Base-by-base conservation (phyloP, 2,888 invertebrate genomes). In the Cephus spinipes region DNA sequence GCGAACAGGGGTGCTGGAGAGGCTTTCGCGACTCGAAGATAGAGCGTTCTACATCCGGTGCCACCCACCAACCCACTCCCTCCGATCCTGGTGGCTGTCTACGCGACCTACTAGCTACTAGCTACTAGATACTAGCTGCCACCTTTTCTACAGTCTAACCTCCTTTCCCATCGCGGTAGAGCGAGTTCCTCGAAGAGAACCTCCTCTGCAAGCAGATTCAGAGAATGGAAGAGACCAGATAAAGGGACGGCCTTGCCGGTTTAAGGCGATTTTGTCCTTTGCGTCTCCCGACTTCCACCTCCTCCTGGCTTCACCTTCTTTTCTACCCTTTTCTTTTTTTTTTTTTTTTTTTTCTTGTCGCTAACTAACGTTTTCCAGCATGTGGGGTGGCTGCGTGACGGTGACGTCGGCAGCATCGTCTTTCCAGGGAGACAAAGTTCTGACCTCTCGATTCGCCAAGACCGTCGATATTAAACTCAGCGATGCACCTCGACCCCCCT, bases 151-250 rank as follows among this genome's bases (percentile, higher is more conserved):
- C 40, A 2, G 23, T 55, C 40, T 23, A 55, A 55, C 6, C 23
- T 55, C 23, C 40, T 55, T 55, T 55, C 40, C 15, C 40, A 40
- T 40, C 15, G 40, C 40, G 40, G 15, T 40, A 40, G 40, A 40
- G 40, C 4, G 40, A 40, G 1, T 40, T 40, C 40, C 23, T 55
- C 2, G 40, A 55, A 9, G 6, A 55, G 23, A 55, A 55, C 40
- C 40, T 55, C 23, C 74, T 23, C 34, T 23, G 34, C 35, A 30
- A 33, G 81, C 78, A 81, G 82, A 84, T 84, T 82, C 81, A 77
- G 77, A 82, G 82, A 84, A 84, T 83, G 81, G 83, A 81, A 82
- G 82, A 83, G 84, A 82, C 79, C 55, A 75, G 83, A 83, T 84
- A 83, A 82, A 79, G 77, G 73, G 34, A 23, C 35, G 78, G 78